phyloP scores from a whole-genome alignment of 2,888 invertebrate genomes.

The Xanthia togata region DNA sequence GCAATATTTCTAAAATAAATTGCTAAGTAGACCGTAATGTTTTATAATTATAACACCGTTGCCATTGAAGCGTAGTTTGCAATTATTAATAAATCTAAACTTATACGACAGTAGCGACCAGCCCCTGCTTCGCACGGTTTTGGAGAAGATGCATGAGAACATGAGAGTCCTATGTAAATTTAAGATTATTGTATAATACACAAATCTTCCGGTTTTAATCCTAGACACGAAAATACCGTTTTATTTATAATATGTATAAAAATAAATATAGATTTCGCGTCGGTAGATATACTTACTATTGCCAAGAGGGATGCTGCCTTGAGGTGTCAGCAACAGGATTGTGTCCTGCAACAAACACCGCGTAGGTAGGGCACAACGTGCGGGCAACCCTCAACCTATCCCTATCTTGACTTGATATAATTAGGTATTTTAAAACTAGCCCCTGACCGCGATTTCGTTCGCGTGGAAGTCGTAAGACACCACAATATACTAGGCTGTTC shows the following conservation, averaged over 20 bases:
- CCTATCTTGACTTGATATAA: not conserved
- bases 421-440: not conserved
- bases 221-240: not conserved
- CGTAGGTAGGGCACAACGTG: not conserved
- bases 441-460: not conserved
- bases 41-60: constrained; percentile 19
- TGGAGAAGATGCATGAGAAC: too few species aligned
- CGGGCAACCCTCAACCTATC: too few species aligned
- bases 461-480: not conserved
- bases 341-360: not conserved
- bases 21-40: constrained; percentile 30
- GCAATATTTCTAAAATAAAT: constrained; percentile 42
- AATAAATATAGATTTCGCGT: not conserved
- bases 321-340: not conserved
- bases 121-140: too few species aligned
- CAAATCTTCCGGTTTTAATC: not conserved
- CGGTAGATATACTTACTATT: not conserved
- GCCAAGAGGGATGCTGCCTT: not conserved
- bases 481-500: too few species aligned
- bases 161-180: too few species aligned
- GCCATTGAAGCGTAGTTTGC: constrained; percentile 1
- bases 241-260: not conserved
- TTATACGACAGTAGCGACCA: not conserved
- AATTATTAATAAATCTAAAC: not conserved
- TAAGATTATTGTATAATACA: not conserved